A percentile compares a stretch with the other conserved stretches of the same genome.
phyloP scores from a whole-genome alignment of 37 sponge, comb jelly and placozoan genomes.

The Ianthella basta region DNA sequence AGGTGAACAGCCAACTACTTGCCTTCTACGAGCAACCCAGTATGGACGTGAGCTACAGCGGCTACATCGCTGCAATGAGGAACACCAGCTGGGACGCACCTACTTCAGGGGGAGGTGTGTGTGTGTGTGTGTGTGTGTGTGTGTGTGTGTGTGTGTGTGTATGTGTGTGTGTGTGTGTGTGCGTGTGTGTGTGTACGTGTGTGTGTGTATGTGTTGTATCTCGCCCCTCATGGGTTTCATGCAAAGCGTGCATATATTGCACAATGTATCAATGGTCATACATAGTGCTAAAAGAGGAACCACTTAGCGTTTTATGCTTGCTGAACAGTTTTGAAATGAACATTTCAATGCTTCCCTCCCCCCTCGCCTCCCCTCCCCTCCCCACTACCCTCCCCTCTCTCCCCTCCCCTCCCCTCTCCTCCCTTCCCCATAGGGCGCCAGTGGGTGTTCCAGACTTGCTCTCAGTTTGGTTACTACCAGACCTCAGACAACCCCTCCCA shows the following conservation, averaged over 20 bases:
- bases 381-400: too few relatives aligned
- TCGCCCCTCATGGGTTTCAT: too few relatives aligned
- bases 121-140: slow-evolving; percentile 49
- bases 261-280: too few relatives aligned
- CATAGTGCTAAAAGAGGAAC: too few relatives aligned
- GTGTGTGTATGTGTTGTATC: slow-evolving; percentile 17
- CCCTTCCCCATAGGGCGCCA: slow-evolving; percentile 49
- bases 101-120: slow-evolving; percentile 35
- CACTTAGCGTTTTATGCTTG: too few relatives aligned
- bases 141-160: slow-evolving; percentile 47
- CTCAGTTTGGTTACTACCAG: slow-evolving; percentile 91
- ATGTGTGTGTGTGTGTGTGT: slow-evolving; percentile 35
- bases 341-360: too few relatives aligned
- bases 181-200: slow-evolving; percentile 25
- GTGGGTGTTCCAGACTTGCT: slow-evolving; percentile 90
- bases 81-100: slow-evolving; percentile 38
- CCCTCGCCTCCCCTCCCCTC: too few relatives aligned
- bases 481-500: slow-evolving; percentile 71
- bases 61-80: slow-evolving; percentile 35
- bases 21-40: background rate
- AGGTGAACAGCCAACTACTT: slow-evolving; percentile 46
- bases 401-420: too few relatives aligned
- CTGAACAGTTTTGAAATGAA: too few relatives aligned
- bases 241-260: too few relatives aligned
- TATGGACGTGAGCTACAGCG: slow-evolving; percentile 50